Evolutionary conservation across 2,797 vertebrate genomes (phyloP).

Genomic region (Anolis apletophallus): DNA sequence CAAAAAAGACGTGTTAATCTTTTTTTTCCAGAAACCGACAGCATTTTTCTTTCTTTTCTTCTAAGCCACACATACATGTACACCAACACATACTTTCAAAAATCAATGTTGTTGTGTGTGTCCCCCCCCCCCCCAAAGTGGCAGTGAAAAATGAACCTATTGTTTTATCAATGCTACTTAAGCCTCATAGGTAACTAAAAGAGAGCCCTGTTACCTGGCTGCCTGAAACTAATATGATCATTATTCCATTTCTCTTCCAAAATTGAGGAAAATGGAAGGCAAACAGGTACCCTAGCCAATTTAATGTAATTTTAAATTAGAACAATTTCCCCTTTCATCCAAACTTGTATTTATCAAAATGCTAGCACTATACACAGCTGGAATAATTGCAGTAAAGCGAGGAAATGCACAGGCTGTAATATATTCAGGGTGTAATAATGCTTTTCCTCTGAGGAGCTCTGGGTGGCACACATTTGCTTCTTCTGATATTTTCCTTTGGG

Average conservation of each 20-base stretch:
- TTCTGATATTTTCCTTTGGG: not conserved
- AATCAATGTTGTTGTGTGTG: not conserved
- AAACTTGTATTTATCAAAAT: conserved; percentile 56
- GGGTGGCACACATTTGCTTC: not conserved
- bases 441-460: not conserved
- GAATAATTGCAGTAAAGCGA: not conserved
- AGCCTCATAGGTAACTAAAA: conserved; percentile 42
- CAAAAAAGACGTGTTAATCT: rapidly evolving
- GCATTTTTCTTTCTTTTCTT: not conserved
- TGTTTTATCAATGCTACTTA: conserved; percentile 28
- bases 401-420: conserved; percentile 26
- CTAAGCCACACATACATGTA: no score
- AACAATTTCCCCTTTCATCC: conserved; percentile 42
- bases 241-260: conserved; percentile 39
- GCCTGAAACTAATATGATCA: conserved; percentile 30
- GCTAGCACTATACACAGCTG: conserved; percentile 36
- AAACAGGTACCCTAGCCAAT: conserved; percentile 28
- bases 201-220: not conserved
- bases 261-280: conserved; percentile 25
- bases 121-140: no score
- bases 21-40: not conserved
- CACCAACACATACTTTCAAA: conserved; percentile 20
- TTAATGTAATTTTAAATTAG: conserved; percentile 33
- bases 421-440: conserved; percentile 27
- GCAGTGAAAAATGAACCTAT: not conserved